Evolutionary conservation across 2,113 vertebrate genomes (phyloP), one percentile per base, ranked within the genome.

Genomic region (Corvus moneduloides): DNA sequence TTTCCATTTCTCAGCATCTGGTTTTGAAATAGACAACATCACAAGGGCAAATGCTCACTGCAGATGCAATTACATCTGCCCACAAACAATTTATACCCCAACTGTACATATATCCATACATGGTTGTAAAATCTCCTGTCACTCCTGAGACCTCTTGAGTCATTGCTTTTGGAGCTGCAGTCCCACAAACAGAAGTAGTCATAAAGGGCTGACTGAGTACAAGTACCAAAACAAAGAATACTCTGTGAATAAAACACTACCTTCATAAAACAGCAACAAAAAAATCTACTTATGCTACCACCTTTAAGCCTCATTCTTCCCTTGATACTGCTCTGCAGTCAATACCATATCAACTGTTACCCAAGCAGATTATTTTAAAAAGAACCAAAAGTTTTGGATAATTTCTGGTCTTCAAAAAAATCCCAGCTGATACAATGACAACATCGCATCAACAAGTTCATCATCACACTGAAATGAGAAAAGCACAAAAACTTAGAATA

Each of bases 81-180:
- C 46, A 77, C 26, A 30, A 61, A 41, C 37, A 89, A 51, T 33
- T 66, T 26, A 49, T 33, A 59, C 18, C 82, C 41, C n/a, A 68
- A 16, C 16, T 66, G 8, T 64, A 82, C 33, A 55, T 48, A 46
- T 0, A 14, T 41, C 32, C 0, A 0, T 43, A 39, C 0, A 0
- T 5, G 6, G 35, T 19, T 82, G 7, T 64, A 72, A 73, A 32
- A 49, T 56, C 49, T 51, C 27, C 55, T 55, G 54, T 48, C 39
- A 67, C 7, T n/a, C 39, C 37, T 0, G 1, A 46, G 44, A 39
- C 58, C 26, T 81, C 74, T 23, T 41, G 35, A 90, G 32, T 33
- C 77, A 56, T 9, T 67, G 27, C 8, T 93, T 91, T 84, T 49
- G 33, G 37, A 69, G 44, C 24, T 2, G 1, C 30, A 85, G 30